phyloP scores from a whole-genome alignment of 2,888 invertebrate genomes.

The Meliscaeva auricollis region DNA sequence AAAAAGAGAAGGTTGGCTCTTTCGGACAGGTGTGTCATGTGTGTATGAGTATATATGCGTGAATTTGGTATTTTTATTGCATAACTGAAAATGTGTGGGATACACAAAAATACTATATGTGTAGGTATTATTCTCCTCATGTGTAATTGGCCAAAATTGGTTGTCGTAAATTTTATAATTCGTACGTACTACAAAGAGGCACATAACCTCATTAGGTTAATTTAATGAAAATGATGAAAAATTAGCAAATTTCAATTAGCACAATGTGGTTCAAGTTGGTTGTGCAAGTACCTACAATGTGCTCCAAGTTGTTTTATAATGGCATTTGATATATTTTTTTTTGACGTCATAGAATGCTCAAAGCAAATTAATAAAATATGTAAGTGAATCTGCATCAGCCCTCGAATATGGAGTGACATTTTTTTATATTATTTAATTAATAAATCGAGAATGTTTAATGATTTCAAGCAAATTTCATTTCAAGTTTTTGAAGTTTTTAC shows the following conservation, averaged over 20 bases:
- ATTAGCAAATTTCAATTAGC: not conserved
- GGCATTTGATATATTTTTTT: no score
- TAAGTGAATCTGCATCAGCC: no score
- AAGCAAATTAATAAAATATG: no score
- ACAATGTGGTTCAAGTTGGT: no score
- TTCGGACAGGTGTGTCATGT: not conserved
- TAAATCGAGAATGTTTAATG: no score
- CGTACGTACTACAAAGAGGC: not conserved
- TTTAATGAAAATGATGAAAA: not conserved
- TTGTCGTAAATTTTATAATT: constrained; percentile 8
- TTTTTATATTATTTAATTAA: no score
- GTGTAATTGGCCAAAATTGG: constrained; percentile 3
- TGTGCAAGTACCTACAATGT: no score
- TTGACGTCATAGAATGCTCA: no score
- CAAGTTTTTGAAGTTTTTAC: no score
- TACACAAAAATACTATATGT: not conserved
- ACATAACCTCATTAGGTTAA: not conserved
- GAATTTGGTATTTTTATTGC: not conserved
- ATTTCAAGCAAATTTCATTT: not conserved
- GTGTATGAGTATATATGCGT: not conserved
- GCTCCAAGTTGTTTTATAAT: no score
- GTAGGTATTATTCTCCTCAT: not conserved
- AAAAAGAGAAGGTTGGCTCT: not conserved
- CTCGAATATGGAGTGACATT: no score
- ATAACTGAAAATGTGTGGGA: not conserved